Evolutionary conservation across 2,888 invertebrate genomes (phyloP).

Genomic region (Tetranychus truncatus): DNA sequence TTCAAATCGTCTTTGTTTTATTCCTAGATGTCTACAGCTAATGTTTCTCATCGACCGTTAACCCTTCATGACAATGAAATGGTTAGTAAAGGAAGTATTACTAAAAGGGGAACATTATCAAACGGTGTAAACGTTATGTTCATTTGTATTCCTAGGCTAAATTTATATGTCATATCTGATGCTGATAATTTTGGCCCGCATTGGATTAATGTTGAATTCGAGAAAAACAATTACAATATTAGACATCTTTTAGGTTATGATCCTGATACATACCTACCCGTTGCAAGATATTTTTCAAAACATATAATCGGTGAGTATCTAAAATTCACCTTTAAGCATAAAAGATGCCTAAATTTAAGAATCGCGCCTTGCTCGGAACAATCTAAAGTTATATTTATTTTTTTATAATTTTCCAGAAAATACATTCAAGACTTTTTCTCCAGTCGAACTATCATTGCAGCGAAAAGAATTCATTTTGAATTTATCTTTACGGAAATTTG

Average conservation of each 20-base stretch:
- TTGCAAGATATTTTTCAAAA: background rate
- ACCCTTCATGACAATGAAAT: too few relatives aligned
- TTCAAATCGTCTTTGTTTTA: too few relatives aligned
- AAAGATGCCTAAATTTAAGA: background rate
- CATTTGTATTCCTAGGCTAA: background rate
- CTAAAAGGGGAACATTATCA: background rate
- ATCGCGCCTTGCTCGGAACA: background rate
- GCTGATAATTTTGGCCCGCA: conserved; percentile 9
- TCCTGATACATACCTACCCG: background rate
- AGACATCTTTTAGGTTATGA: background rate
- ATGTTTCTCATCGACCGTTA: too few relatives aligned
- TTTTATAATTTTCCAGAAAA: background rate
- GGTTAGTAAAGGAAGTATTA: background rate
- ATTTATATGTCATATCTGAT: conserved; percentile 10
- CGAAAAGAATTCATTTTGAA: background rate
- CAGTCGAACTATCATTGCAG: background rate
- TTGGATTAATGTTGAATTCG: conserved; percentile 5
- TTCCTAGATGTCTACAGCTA: too few relatives aligned
- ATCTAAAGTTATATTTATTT: background rate
- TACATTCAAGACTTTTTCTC: background rate
- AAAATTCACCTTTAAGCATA: background rate
- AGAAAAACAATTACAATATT: conserved; percentile 5
- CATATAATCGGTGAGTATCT: background rate
- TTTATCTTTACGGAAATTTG: background rate
- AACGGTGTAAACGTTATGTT: background rate